Evolutionary conservation across 2,797 vertebrate genomes (phyloP), one percentile per base, ranked within the genome.

Genomic region (Neosalanx taihuensis): DNA sequence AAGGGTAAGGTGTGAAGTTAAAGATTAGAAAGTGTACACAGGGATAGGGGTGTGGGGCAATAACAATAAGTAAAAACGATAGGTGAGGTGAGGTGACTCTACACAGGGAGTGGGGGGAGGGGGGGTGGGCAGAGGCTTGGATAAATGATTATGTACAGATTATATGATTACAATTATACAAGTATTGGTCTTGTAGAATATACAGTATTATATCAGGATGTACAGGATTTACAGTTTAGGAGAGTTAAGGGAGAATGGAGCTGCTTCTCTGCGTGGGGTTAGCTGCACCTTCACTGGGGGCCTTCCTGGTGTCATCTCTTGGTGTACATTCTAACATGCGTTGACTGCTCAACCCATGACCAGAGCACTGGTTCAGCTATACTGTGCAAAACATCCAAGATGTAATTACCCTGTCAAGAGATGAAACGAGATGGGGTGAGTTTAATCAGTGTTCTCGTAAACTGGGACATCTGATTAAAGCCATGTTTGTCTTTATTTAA

Each of bases 381-480:
- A 6, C 17, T 33, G 57, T 41, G 67, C 26, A 71, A 76, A 61
- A 61, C 72, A 37, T 61, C 20, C 49, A 18, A 33, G 37, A 69
- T 37, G 71, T 59, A 76, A 80, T 77, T 74, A 70, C 61, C 63
- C 56, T 60, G 59, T 72, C 69, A 77, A 57, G 33, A 77, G 33
- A 65, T 64, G 33, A 76, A 79, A 59, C 10, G 51, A 61, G 68
- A 63, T n/a, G 59, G 59, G 56, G 46, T 30, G 41, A 37, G 66
- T 76, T 75, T 74, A 80, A 77, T 74, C 33, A 35, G 51, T 29
- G 18, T 49, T 67, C 56, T 51, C 65, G 69, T 53, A 57, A 78
- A 70, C 62, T 70, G 59, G 69, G 63, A 74, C 51, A 69, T 79
- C 56, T 76, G 74, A 74, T 74, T 76, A 70, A 33, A 18, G 72